These are phyloP conservation scores for Sarcophaga bullata DNA, from an alignment of 1,140 invertebrate genomes.

Conservation along the genomic window DNA sequence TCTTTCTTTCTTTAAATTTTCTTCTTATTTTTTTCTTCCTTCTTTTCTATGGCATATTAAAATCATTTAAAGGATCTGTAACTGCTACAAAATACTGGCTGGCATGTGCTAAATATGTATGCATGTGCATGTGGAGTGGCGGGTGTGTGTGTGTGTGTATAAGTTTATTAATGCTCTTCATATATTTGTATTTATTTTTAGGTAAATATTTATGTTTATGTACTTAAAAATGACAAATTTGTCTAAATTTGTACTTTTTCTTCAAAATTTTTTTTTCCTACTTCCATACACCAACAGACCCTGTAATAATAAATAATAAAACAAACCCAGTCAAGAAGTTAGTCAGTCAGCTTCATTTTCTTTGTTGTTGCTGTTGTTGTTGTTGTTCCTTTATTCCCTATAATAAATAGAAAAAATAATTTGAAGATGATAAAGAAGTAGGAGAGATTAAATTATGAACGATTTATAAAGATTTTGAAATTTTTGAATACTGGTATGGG, in stretches of 20 bases:
- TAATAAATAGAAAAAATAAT: not conserved
- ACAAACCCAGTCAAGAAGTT: slow-evolving; percentile 1
- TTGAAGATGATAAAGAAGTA: slow-evolving; percentile 5
- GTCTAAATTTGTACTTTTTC: slow-evolving; percentile 13
- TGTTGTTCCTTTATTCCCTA: not conserved
- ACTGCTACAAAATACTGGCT: not conserved
- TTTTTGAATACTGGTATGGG: too few relatives aligned
- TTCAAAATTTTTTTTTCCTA: too few relatives aligned
- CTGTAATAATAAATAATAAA: not conserved
- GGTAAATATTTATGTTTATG: slow-evolving; percentile 38
- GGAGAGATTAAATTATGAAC: slow-evolving; percentile 14
- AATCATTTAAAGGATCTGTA: not conserved
- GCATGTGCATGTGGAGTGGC: not conserved
- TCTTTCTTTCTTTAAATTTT: not conserved
- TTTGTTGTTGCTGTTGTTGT: too few relatives aligned
- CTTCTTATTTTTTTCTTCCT: not conserved
- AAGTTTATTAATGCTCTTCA: not conserved
- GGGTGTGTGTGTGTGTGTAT: not conserved
- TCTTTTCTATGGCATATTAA: too few relatives aligned
- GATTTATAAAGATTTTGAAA: not conserved
- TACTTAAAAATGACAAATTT: slow-evolving; percentile 39
- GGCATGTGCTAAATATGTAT: not conserved
- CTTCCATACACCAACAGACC: not conserved
- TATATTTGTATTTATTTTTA: slow-evolving; percentile 30
- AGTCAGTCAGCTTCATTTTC: too few relatives aligned